phyloP scores from a whole-genome alignment of 1,140 invertebrate genomes.

The Drosophila bipectinata region DNA sequence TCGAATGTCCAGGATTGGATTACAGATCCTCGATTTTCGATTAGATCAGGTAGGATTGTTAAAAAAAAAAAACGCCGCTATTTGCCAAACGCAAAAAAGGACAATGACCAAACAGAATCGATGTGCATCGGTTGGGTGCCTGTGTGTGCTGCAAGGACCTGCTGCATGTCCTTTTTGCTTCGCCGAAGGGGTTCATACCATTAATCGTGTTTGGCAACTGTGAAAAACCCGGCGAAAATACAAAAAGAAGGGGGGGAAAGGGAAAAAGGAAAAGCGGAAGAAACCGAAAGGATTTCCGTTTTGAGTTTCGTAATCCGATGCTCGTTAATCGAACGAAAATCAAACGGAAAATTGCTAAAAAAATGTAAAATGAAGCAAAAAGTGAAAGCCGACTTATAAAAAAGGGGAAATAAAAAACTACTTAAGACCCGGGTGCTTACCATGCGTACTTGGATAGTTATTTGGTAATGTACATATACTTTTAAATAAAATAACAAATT shows the following conservation, averaged over 20 bases:
- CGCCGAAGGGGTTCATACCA: constrained; percentile 64
- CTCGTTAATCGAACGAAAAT: constrained; percentile 35
- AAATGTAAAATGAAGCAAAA: constrained; percentile 45
- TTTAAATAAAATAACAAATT: no score
- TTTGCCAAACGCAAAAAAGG: constrained; percentile 76
- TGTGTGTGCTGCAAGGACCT: constrained; percentile 37
- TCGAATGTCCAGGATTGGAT: constrained; percentile 26
- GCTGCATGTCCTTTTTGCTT: constrained; percentile 45
- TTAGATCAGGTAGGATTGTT: constrained; percentile 18
- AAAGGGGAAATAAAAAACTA: no score
- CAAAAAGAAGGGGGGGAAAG: not conserved
- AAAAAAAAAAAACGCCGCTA: constrained; percentile 28
- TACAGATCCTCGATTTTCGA: constrained; percentile 5
- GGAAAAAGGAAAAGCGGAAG: constrained; percentile 55
- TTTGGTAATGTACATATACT: no score
- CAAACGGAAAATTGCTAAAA: constrained; percentile 39
- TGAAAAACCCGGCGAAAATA: constrained; percentile 9
- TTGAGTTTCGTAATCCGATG: constrained; percentile 59
- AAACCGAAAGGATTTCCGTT: constrained; percentile 81
- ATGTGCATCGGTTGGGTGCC: constrained; percentile 15
- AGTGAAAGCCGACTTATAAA: constrained; percentile 64
- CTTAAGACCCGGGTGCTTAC: no score
- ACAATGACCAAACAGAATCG: constrained; percentile 72
- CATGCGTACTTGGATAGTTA: no score
- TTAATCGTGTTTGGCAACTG: constrained; percentile 71